Evolutionary conservation across 2,888 invertebrate species (phyloP).

Genomic region (Yponomeuta evonymella): DNA sequence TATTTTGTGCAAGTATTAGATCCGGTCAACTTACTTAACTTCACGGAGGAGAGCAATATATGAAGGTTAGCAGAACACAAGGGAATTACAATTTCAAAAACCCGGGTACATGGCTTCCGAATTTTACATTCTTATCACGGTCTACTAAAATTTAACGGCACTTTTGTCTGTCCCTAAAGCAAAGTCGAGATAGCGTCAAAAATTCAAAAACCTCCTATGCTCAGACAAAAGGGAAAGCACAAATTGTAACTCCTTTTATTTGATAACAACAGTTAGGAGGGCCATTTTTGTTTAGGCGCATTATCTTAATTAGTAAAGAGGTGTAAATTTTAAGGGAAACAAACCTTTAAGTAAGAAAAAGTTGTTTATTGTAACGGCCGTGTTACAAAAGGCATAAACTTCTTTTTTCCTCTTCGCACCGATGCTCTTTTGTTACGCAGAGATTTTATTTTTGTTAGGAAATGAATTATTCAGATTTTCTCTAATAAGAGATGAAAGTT

Average conservation of each 20-base stretch:
- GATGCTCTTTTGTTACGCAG: slow-evolving; percentile 7
- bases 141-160: slow-evolving; percentile 1
- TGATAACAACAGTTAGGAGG: slow-evolving; percentile 31
- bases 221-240: slow-evolving; percentile 24
- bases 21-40: too few species aligned
- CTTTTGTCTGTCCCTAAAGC: not conserved
- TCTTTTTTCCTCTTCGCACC: slow-evolving; percentile 2
- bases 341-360: slow-evolving; percentile 7
- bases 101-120: not conserved
- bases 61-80: not conserved
- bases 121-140: not conserved
- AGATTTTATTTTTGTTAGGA: not conserved
- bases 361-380: slow-evolving; percentile 3
- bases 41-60: too few species aligned
- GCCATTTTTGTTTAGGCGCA: slow-evolving; percentile 37
- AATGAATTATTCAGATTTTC: not conserved
- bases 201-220: slow-evolving; percentile 19
- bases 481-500: not conserved
- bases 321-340: slow-evolving; percentile 34
- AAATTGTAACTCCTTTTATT: slow-evolving; percentile 38
- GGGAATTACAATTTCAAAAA: not conserved
- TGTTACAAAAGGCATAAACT: not conserved
- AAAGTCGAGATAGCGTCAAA: slow-evolving; percentile 9
- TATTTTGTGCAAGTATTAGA: too few species aligned
- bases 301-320: slow-evolving; percentile 49